Base-by-base conservation (phyloP, 2,797 vertebrate genomes). In the Erithacus rubecula region DNA sequence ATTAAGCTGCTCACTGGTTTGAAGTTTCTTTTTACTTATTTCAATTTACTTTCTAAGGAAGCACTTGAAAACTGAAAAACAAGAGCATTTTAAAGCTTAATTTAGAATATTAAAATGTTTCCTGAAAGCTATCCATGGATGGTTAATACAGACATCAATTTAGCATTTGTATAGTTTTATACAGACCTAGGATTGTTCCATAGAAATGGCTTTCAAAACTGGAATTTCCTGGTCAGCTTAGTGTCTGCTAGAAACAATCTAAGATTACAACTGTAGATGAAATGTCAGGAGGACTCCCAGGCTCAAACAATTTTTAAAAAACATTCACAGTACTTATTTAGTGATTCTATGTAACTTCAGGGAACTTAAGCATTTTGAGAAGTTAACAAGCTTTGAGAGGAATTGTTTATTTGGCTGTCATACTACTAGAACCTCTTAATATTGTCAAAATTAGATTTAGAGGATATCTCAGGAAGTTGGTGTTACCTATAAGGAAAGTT, bases 11-110 rank as follows among this genome's bases (percentile, higher is more conserved):
- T 84, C 24, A 34, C 7, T 65, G 32, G 19, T 60, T 87, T 72
- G n/a, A 72, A n/a, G 17, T 69, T 95, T 92, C 56, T 6, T 89
- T 83, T 86, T n/a, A 78, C 89, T 92, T 88, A 87, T 68, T 93
- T 82, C 37, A 17, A 63, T 76, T 84, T 49, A 93, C 44, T 72
- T 95, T 93, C 80, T 74, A 93, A 70, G 70, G 83, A 82, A 94
- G 59, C 5, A 10, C 36, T 63, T 69, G 74, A 44, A 87, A 93
- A 75, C 1, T 63, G 55, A 78, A 67, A 86, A 89, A 44, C 60
- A 65, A 52, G 47, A 64, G 15, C 44, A n/a, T 1, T 15, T 9
- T 68, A 58, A 88, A 13, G 26, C 47, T 70, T 69, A 51, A 29
- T 49, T 70, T 51, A 63, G 43, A 85, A 56, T 71, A 91, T 0